These are phyloP conservation scores for Brachyptera risi DNA, from an alignment of 2,888 invertebrate genomes.

Conservation along the genomic window DNA sequence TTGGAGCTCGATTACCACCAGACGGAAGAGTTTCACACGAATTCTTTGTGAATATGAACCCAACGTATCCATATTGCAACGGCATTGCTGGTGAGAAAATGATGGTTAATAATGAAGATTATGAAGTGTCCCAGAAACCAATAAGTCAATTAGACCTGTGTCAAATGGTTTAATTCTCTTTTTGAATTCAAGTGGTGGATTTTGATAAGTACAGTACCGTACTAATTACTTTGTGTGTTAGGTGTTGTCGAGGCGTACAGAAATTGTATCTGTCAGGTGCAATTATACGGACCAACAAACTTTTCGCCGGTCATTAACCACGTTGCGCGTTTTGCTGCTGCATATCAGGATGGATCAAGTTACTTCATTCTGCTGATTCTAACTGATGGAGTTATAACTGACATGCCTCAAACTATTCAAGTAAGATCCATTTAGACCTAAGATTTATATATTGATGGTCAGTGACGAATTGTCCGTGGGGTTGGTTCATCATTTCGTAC, in stretches of 20 bases:
- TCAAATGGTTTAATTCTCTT: too few relatives aligned
- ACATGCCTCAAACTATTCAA: constrained; percentile 51
- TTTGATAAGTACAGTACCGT: too few relatives aligned
- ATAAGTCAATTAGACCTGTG: too few relatives aligned
- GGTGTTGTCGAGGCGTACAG: constrained; percentile 52
- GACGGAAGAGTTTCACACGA: constrained; percentile 42
- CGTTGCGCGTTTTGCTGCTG: constrained; percentile 47
- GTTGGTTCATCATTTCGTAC: too few relatives aligned
- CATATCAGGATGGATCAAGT: constrained; percentile 47
- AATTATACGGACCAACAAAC: constrained; percentile 56
- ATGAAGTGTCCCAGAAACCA: too few relatives aligned
- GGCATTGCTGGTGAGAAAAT: constrained; percentile 41
- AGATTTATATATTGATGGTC: too few relatives aligned
- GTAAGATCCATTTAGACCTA: too few relatives aligned
- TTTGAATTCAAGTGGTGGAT: too few relatives aligned
- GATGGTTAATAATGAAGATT: too few relatives aligned
- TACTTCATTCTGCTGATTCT: constrained; percentile 58
- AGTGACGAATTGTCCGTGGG: too few relatives aligned
- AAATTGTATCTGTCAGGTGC: constrained; percentile 47
- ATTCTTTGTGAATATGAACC: constrained; percentile 49
- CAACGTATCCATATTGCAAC: constrained; percentile 48
- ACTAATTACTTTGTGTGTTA: constrained; percentile 31
- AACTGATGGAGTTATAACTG: constrained; percentile 58
- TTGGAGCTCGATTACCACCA: constrained; percentile 45
- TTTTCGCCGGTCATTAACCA: constrained; percentile 55